These are phyloP conservation scores for Numenius phaeopus DNA, from an alignment of 2,797 vertebrate species.

Conservation along the genomic window DNA sequence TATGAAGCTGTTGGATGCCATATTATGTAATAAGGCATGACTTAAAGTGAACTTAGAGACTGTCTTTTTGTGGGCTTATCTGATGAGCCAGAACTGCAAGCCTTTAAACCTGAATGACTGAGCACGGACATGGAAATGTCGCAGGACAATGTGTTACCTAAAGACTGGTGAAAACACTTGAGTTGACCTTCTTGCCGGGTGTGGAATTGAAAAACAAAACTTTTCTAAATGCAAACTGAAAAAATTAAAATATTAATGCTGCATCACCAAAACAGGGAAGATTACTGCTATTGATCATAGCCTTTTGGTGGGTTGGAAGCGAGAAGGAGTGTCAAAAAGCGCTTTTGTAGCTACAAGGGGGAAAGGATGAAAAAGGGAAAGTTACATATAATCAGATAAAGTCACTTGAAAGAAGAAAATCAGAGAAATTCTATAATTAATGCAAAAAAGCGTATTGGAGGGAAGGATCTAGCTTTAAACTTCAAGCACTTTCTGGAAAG, in stretches of 20 bases:
- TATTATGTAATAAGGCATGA: background rate
- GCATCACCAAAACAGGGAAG: background rate
- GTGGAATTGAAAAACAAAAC: background rate
- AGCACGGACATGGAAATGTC: rapidly evolving
- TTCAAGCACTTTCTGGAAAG: background rate
- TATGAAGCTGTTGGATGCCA: background rate
- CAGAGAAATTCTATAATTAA: background rate
- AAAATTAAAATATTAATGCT: background rate
- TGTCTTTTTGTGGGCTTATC: background rate
- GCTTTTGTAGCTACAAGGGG: background rate
- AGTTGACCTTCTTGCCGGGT: background rate
- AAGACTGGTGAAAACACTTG: background rate
- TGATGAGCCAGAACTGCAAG: background rate
- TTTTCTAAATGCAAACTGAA: background rate
- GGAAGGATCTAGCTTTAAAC: background rate
- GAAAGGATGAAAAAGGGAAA: background rate
- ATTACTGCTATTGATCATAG: background rate
- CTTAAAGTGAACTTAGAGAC: background rate
- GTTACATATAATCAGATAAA: background rate
- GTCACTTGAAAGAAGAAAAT: background rate
- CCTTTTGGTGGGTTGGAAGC: background rate
- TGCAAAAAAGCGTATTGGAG: rapidly evolving
- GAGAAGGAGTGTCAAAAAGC: background rate
- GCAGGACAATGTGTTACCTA: rapidly evolving
- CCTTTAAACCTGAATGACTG: background rate